Base-by-base conservation (phyloP, 2,113 vertebrate species). In the Neolamprologus variostigma region DNA sequence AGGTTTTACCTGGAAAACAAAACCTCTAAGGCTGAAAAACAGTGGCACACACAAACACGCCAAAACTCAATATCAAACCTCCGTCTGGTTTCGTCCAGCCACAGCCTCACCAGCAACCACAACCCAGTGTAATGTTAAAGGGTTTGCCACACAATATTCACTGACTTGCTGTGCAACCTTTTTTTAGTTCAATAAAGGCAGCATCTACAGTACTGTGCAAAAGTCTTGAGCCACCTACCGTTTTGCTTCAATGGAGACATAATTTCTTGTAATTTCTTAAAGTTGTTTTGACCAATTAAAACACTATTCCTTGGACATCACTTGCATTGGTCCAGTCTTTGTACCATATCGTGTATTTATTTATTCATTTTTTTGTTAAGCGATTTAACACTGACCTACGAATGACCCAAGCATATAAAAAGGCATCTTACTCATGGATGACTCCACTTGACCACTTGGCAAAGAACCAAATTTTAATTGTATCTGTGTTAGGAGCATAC, bases 231-330 rank as follows among this genome's bases (percentile, higher is more conserved):
- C 63, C 33, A 68, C 63, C 33, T 37, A 37, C 31, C 1, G 3
- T 35, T 66, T 66, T 66, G 17, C 31, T 66, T 66, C 17, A 66
- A 37, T 8, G 10, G 10, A n/a, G 3, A 37, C 31, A 63, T 3
- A 37, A 66, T 66, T 35, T 63, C 31, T 35, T 63, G 9, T 63
- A 63, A 63, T n/a, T 63, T 66, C 61, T 71, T 40, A 40, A 68
- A 68, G n/a, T 40, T 5, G 35, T 71, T 40, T 71, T 37, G 31
- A 66, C 61, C 31, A 66, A 37, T 37, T n/a, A 66, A 66, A 12
- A 66, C 61, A 12, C 57, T 33, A 19, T 17, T 63, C 59, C 33
- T 66, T 66, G 33, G 33, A 37, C 61, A 33, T 19, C 9, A 33
- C n/a, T 42, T 16, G 37, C 35, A 71, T 40, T 9, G 21, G n/a